phyloP scores from a whole-genome alignment of 1,140 invertebrate species.

The Subanguina moxae region DNA sequence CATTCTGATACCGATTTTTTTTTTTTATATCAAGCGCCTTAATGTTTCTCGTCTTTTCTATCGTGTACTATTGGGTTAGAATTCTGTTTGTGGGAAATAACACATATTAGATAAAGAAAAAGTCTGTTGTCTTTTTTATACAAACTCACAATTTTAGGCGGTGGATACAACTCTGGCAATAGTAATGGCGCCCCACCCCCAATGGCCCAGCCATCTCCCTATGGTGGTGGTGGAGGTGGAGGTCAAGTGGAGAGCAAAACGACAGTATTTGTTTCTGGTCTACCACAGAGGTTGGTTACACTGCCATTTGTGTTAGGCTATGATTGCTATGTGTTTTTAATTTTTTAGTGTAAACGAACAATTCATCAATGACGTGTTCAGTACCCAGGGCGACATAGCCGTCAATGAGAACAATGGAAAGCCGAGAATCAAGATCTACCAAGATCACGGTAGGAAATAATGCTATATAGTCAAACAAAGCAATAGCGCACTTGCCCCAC shows the following conservation, averaged over 20 bases:
- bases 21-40: background rate
- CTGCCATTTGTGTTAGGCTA: background rate
- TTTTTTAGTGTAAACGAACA: conserved; percentile 31
- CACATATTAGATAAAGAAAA: too few species aligned
- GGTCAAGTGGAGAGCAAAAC: background rate
- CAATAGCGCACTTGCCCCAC: too few species aligned
- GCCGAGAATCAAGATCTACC: conserved; percentile 32
- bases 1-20: background rate
- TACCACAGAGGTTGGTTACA: conserved; percentile 26
- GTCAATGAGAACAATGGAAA: conserved; percentile 28
- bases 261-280: conserved; percentile 26
- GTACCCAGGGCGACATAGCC: conserved; percentile 16
- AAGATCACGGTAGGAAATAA: too few species aligned
- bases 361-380: conserved; percentile 34
- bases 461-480: too few species aligned
- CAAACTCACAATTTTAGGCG: background rate
- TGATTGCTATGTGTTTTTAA: background rate
- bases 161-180: background rate
- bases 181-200: background rate
- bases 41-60: background rate
- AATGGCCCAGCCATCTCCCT: background rate
- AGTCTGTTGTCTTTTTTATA: background rate
- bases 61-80: too few species aligned
- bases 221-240: conserved; percentile 1
- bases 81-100: too few species aligned